A percentile compares a stretch with the other conserved stretches of the same genome.
phyloP scores from a whole-genome alignment of 1,140 invertebrate genomes.

The Brachionus paranguensis region DNA sequence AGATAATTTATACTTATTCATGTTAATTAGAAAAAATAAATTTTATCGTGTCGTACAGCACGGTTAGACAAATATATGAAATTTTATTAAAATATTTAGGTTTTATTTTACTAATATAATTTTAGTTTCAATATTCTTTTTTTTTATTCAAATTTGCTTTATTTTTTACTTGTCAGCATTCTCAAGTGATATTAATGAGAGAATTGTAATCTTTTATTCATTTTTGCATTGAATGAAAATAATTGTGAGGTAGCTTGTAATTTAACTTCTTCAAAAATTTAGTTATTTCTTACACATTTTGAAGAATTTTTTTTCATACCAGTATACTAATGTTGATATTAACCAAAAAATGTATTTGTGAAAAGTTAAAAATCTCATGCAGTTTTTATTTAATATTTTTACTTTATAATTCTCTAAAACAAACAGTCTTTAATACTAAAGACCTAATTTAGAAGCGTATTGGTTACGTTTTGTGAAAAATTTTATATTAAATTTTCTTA shows the following conservation, averaged over 20 bases:
- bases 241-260: neutral
- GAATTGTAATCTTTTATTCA: neutral
- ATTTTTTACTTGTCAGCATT: neutral
- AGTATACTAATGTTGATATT: neutral
- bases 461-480: neutral
- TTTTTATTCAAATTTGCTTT: neutral
- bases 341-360: neutral
- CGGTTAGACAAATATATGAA: neutral
- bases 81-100: neutral
- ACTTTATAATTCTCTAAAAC: neutral
- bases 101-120: neutral
- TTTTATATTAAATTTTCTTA: neutral
- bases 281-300: neutral
- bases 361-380: constrained; percentile 32
- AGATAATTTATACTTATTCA: neutral
- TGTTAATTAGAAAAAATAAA: neutral
- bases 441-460: neutral
- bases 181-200: neutral
- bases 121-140: neutral
- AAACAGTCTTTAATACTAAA: neutral
- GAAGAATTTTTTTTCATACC: neutral
- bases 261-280: neutral
- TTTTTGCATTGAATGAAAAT: neutral
- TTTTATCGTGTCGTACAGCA: constrained; percentile 16
- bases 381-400: neutral